phyloP scores from a whole-genome alignment of 2,113 vertebrate species.

The Thunnus maccoyii region DNA sequence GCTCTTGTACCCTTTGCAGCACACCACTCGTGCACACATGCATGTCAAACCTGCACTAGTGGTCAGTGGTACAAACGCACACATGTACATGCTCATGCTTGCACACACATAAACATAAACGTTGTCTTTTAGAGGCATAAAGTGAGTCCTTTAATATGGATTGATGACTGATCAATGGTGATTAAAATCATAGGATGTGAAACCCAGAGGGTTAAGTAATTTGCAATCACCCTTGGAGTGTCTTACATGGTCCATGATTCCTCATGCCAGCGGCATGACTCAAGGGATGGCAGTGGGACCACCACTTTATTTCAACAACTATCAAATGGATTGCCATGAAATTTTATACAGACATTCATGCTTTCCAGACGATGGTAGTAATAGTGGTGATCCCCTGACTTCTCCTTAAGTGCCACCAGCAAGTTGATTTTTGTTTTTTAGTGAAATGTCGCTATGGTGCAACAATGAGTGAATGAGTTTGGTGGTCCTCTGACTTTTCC shows the following conservation, averaged over 20 bases:
- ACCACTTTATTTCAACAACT: too few species aligned
- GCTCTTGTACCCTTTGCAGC: conserved; percentile 11
- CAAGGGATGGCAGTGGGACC: too few species aligned
- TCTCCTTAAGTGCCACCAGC: too few species aligned
- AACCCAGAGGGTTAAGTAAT: not conserved
- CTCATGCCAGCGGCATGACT: too few species aligned
- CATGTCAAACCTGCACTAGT: not conserved
- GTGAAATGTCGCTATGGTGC: too few species aligned
- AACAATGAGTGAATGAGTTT: too few species aligned
- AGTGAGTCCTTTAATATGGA: not conserved
- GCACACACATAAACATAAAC: not conserved
- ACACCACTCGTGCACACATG: not conserved
- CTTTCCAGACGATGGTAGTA: too few species aligned
- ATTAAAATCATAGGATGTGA: not conserved
- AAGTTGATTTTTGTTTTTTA: too few species aligned
- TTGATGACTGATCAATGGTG: not conserved
- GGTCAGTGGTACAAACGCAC: not conserved
- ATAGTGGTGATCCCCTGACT: too few species aligned
- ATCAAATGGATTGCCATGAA: too few species aligned
- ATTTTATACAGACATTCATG: too few species aligned
- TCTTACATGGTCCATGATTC: not conserved
- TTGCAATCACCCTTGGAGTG: not conserved
- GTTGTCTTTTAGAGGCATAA: not conserved
- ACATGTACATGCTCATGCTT: not conserved
- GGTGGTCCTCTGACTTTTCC: too few species aligned